These are phyloP conservation scores for Temnothorax curvispinosus DNA, from an alignment of 1,140 invertebrate genomes.

Conservation along the genomic window DNA sequence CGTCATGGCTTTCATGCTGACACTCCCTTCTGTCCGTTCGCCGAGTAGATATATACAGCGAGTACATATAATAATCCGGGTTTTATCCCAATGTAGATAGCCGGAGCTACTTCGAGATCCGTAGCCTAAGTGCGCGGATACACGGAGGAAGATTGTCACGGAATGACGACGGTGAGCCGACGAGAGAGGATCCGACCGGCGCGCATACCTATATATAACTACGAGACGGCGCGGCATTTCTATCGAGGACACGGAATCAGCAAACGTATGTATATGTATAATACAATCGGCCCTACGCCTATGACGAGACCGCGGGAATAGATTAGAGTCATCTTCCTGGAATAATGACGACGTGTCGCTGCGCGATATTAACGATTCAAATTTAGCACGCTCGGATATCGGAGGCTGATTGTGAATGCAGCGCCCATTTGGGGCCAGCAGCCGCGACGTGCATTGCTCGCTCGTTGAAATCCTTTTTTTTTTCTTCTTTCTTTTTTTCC, in stretches of 20 bases:
- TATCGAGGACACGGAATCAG: slow-evolving; percentile 55
- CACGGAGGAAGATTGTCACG: not conserved
- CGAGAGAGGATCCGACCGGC: not conserved
- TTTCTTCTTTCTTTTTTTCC: not conserved
- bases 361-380: slow-evolving; percentile 71
- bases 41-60: not conserved
- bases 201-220: not conserved
- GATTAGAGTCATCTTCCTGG: slow-evolving; percentile 73
- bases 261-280: not conserved
- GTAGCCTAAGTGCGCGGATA: not conserved
- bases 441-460: slow-evolving; percentile 26
- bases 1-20: slow-evolving; percentile 28
- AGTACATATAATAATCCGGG: slow-evolving; percentile 34
- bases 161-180: not conserved
- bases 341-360: slow-evolving; percentile 68
- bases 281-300: not conserved
- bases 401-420: slow-evolving; percentile 58
- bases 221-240: not conserved
- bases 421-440: slow-evolving; percentile 11
- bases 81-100: slow-evolving; percentile 44
- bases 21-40: slow-evolving; percentile 29
- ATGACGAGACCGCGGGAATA: slow-evolving; percentile 56
- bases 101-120: slow-evolving; percentile 26
- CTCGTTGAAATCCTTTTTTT: not conserved
- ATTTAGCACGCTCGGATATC: slow-evolving; percentile 65